Evolutionary conservation across 2,113 vertebrate genomes (phyloP), one percentile per base, ranked within the genome.

Genomic region (Cinclus mexicanus): DNA sequence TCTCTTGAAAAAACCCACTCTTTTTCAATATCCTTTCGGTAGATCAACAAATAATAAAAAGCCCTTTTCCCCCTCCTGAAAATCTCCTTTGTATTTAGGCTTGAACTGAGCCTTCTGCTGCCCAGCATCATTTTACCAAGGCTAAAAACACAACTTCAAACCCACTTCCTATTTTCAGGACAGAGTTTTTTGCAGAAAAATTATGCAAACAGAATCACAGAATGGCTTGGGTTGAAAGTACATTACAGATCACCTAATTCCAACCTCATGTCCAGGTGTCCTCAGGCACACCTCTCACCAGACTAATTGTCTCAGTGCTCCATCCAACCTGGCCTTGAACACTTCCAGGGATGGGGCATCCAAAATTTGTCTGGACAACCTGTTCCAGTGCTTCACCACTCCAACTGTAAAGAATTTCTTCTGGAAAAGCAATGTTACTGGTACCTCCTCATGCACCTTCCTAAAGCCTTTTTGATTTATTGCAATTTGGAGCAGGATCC

Each of bases 211-310:
- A 50, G 10, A 20, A 21, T 35, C 4, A 35, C 2, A 31, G 26
- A 50, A 63, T 49, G 22, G 5, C 14, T 69, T 56, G 14, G 25
- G 4, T 49, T 70, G 26, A 20, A 77, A 49, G 31, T 9, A 21
- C 42, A 26, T 37, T 6, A 23, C n/a, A 70, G 35, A 63, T 33
- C 25, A 20, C 13, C 10, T 11, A 13, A 15, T 63, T 70, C 31
- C 56, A 70, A 4, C 8, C 3, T 7, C 0, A 0, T 41, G 41
- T 63, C 12, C 5, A 12, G 17, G 63, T 10, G 35, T 37, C 35
- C 35, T 37, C 5, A 42, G 35, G 35, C 18, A 20, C 29, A 42
- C 1, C 18, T 70, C 37, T 33, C 49, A 10, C 9, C 14, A 13
- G 8, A 15, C 6, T 55, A 69, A 8, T 7, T 55, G 23, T 12